phyloP scores from a whole-genome alignment of 2,797 vertebrate genomes.

The Valencia hispanica region DNA sequence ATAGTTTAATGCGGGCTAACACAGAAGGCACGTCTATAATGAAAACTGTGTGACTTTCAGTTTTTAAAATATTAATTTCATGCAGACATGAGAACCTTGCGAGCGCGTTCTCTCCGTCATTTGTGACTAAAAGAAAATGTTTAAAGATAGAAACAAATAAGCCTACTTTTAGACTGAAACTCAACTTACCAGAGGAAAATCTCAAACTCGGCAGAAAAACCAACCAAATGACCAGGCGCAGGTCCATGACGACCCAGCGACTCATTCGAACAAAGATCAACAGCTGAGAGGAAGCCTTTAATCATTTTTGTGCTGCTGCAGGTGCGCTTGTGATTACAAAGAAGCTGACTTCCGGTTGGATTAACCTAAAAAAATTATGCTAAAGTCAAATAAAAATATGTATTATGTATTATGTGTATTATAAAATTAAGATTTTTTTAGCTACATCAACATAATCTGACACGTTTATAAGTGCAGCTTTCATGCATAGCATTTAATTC shows the following conservation, averaged over 20 bases:
- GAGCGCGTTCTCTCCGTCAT: background rate
- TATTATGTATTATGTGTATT: too few species aligned
- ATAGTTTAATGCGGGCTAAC: background rate
- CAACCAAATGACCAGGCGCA: constrained; percentile 22
- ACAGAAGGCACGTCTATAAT: background rate
- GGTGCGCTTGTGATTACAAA: constrained; percentile 27
- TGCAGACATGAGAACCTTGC: background rate
- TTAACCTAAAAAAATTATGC: background rate
- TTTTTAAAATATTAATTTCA: background rate
- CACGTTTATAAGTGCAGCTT: background rate
- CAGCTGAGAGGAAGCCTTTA: constrained; percentile 44
- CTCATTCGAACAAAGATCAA: constrained; percentile 22
- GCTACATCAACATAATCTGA: too few species aligned
- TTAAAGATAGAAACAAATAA: too few species aligned
- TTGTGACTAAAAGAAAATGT: background rate
- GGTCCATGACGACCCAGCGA: constrained; percentile 57
- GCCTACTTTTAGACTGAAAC: background rate
- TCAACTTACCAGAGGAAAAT: constrained; percentile 48
- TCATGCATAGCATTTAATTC: background rate
- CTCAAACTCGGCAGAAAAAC: constrained; percentile 32
- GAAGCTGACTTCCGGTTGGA: background rate
- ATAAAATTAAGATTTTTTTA: background rate
- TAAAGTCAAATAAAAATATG: background rate
- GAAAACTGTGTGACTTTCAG: background rate
- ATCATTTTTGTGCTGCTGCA: constrained; percentile 27